Base-by-base conservation (phyloP, 2,113 vertebrate species). In the Corvus moneduloides region DNA sequence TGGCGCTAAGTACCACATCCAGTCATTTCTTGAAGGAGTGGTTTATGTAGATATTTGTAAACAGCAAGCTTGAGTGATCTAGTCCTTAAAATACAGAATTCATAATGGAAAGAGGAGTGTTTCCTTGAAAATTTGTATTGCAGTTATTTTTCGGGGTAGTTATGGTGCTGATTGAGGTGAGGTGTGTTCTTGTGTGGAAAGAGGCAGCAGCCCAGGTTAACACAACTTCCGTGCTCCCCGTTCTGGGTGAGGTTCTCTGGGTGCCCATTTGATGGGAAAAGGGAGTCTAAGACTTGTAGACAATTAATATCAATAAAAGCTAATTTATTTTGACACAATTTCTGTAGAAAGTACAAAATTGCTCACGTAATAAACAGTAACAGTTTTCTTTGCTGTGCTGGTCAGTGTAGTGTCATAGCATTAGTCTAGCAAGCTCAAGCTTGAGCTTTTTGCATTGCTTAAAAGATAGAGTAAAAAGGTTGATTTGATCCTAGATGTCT, bases 91-190 rank as follows among this genome's bases (percentile, higher is more conserved):
- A 67, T 37, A 22, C 1, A 64, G n/a, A 52, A 37, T 73, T 41
- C 3, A 1, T 52, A 56, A 24, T 0, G 4, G 23, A 32, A 62
- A 64, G 9, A 62, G 10, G 8, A 4, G 2, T 4, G 2, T 28
- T 66, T 58, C 28, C 32, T 33, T 35, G 4, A 35, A 67, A 33
- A 6, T 3, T 6, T 16, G 2, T 33, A 17, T 55, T 59, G 22
- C 15, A 18, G 0, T 20, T 58, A 6, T 27, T 51, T 73, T 67
- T 26, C 4, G 7, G 13, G 2, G 15, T 71, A 4, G 9, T 35
- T 18, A 7, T 4, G 8, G 1, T 69, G 2, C 6, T 69, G 32
- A 16, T 55, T 35, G 10, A 35, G 1, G 2, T 24, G 23, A 8
- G 7, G 12, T 43, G 24, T 59, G 63, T 59, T 14, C 24, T 23